Conservation (phyloP, 2,888 invertebrate genomes). For the Cephus sareptanus region DNA sequence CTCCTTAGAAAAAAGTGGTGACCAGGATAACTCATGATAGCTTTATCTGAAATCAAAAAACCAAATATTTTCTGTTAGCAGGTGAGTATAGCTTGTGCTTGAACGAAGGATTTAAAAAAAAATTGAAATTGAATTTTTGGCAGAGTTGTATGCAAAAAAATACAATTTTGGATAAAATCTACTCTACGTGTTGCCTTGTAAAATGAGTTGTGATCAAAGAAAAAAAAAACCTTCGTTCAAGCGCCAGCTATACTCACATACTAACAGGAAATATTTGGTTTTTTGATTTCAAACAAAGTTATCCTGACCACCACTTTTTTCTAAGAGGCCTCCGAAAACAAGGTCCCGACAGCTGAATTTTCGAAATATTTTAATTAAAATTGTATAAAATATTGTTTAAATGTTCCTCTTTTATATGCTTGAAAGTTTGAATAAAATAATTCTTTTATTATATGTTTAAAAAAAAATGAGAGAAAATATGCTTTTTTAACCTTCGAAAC, state of each 20-base stretch:
- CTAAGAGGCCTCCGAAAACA: background rate
- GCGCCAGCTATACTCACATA: background rate
- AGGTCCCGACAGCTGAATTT: constrained; percentile 10
- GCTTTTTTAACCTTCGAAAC: no score
- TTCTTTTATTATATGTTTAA: no score
- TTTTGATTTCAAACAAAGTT: constrained; percentile 9
- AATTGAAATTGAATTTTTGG: constrained; percentile 5
- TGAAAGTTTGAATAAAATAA: background rate
- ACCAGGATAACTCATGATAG: constrained; percentile 8
- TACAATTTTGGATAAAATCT: background rate
- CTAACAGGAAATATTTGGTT: background rate
- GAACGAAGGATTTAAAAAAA: constrained; percentile 7
- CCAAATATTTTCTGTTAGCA: background rate
- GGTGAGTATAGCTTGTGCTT: background rate
- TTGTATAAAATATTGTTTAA: constrained; percentile 4
- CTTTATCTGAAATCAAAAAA: constrained; percentile 10
- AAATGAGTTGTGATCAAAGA: constrained; percentile 8
- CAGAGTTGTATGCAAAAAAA: background rate
- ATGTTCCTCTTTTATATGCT: no score
- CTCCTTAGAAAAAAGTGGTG: constrained; percentile 7
- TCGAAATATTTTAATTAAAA: background rate
- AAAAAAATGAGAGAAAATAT: no score
- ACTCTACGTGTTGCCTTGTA: constrained; percentile 2
- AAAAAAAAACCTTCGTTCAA: constrained; percentile 8
- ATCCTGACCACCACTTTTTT: constrained; percentile 12